phyloP scores from a whole-genome alignment of 2,888 invertebrate species.

The Drosophila anomalata region DNA sequence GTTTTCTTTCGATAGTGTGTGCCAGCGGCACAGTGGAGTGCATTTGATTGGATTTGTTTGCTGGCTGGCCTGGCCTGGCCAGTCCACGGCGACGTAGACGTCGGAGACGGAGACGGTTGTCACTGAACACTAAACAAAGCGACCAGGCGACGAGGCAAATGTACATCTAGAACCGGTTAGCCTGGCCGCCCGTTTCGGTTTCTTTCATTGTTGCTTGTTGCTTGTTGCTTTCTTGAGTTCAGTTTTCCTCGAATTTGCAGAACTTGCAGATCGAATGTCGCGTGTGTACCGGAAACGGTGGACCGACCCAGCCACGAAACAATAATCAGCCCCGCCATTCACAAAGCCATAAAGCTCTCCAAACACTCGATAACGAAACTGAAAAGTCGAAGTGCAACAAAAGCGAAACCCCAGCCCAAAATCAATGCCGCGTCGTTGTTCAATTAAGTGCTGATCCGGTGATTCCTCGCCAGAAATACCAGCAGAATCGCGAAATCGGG shows the following conservation, averaged over 20 bases:
- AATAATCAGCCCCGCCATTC: conserved; percentile 31
- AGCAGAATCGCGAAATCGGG: conserved; percentile 24
- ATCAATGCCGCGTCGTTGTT: conserved; percentile 20
- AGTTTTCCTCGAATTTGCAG: conserved; percentile 11
- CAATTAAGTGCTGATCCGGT: conserved; percentile 31
- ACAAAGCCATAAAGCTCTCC: conserved; percentile 26
- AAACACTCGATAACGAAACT: conserved; percentile 27
- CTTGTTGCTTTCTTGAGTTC: conserved; percentile 2
- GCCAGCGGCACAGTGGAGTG: conserved; percentile 47
- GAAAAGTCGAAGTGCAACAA: conserved; percentile 7
- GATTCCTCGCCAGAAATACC: conserved; percentile 23
- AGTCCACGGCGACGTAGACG: background rate
- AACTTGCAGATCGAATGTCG: conserved; percentile 30
- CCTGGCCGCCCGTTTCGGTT: conserved; percentile 13
- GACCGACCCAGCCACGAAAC: conserved; percentile 11
- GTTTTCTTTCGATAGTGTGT: conserved; percentile 1
- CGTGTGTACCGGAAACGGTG: conserved; percentile 33
- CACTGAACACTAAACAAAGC: conserved; percentile 8
- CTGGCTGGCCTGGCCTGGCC: background rate
- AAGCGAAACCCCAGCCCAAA: conserved; percentile 16
- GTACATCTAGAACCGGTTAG: conserved; percentile 62
- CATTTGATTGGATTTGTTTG: conserved; percentile 70
- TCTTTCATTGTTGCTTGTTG: conserved; percentile 16
- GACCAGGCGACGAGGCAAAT: conserved; percentile 10
- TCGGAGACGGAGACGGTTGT: conserved; percentile 6